Conservation (phyloP, 2,797 vertebrate genomes). For the Oreochromis mossambicus region DNA sequence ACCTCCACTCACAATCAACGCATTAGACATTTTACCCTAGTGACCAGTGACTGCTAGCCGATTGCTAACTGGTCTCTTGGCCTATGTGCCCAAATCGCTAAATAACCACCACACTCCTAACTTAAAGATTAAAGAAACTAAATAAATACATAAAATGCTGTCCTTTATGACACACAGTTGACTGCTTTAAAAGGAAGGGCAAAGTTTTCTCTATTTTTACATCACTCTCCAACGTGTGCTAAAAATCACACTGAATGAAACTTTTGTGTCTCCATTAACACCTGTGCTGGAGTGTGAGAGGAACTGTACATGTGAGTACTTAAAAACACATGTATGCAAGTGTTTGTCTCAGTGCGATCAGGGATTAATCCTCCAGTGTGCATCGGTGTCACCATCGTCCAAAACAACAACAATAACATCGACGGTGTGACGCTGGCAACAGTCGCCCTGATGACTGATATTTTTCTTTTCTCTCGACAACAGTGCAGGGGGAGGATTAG, state of each 20-base stretch:
- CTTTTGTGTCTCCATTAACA: constrained; percentile 12
- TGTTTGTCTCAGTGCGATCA: constrained; percentile 28
- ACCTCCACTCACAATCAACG: too few species aligned
- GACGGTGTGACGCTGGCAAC: background rate
- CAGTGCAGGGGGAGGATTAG: constrained; percentile 30
- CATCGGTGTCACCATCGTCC: constrained; percentile 23
- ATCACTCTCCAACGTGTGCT: constrained; percentile 22
- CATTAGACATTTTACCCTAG: too few species aligned
- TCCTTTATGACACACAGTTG: background rate
- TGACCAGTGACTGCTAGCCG: too few species aligned
- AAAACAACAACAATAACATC: constrained; percentile 46
- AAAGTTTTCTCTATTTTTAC: background rate
- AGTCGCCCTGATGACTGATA: constrained; percentile 24
- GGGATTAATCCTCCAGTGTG: constrained; percentile 41
- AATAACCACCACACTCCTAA: background rate
- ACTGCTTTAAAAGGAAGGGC: background rate
- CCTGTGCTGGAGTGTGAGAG: constrained; percentile 2
- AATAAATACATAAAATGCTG: background rate
- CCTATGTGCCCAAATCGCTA: background rate
- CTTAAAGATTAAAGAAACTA: background rate
- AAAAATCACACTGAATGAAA: constrained; percentile 12
- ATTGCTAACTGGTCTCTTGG: background rate
- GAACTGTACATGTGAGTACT: background rate
- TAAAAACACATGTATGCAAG: background rate
- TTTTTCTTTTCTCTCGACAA: constrained; percentile 32